Evolutionary conservation across 2,797 vertebrate genomes (phyloP).

Genomic region (Intellagama lesueurii): DNA sequence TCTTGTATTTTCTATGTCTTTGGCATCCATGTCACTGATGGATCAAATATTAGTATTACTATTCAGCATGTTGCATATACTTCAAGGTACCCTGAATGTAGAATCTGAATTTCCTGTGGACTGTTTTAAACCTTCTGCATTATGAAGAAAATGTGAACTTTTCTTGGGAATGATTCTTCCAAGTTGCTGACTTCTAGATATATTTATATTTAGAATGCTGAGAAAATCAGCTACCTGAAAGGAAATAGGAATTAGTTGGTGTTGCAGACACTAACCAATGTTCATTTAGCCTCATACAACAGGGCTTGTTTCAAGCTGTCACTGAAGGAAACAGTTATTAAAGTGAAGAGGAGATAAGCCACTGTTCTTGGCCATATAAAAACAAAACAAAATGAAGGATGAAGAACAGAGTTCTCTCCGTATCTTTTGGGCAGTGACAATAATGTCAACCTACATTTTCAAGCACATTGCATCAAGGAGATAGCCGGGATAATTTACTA

Average conservation of each 20-base stretch:
- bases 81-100: conserved; percentile 11
- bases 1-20: no score
- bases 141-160: conserved; percentile 17
- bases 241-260: conserved; percentile 51
- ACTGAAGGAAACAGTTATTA: conserved; percentile 51
- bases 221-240: conserved; percentile 53
- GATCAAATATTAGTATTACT: no score
- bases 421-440: conserved; percentile 21
- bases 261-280: conserved; percentile 47
- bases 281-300: conserved; percentile 45
- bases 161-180: conserved; percentile 31
- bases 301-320: conserved; percentile 39
- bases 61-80: not conserved
- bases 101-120: conserved; percentile 23
- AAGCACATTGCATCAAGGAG: not conserved
- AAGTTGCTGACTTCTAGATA: conserved; percentile 35
- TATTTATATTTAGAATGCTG: conserved; percentile 40
- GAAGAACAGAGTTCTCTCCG: conserved; percentile 2
- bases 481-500: conserved; percentile 33
- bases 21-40: no score
- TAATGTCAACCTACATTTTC: no score
- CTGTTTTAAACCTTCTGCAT: conserved; percentile 22
- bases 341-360: conserved; percentile 38
- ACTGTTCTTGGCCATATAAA: conserved; percentile 27
- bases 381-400: not conserved